phyloP scores from a whole-genome alignment of 1,140 invertebrate genomes.

The Bombus consobrinus region DNA sequence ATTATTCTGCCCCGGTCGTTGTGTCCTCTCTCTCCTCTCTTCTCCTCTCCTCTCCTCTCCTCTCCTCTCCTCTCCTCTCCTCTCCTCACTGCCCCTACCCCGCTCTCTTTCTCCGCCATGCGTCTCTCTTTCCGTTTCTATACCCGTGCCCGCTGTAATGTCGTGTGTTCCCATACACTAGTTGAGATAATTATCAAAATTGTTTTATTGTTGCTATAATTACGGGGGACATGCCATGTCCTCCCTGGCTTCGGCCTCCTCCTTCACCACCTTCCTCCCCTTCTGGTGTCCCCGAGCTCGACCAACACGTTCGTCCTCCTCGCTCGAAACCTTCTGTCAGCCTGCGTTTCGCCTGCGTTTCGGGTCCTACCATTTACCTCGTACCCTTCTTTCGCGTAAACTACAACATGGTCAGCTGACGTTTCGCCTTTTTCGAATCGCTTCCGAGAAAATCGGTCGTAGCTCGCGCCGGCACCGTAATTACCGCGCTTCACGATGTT shows the following conservation, averaged over 20 bases:
- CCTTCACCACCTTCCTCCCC: neutral
- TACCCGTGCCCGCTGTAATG: conserved; percentile 73
- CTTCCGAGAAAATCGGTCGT: conserved; percentile 61
- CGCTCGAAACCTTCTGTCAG: conserved; percentile 17
- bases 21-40: conserved; percentile 64
- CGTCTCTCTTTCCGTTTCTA: conserved; percentile 56
- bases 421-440: conserved; percentile 65
- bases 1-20: conserved; percentile 81
- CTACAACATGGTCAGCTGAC: conserved; percentile 53
- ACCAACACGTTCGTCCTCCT: conserved; percentile 46
- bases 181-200: conserved; percentile 83
- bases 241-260: conserved; percentile 22
- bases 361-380: conserved; percentile 40
- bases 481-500: conserved; percentile 58
- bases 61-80: conserved; percentile 49
- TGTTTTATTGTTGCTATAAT: conserved; percentile 83
- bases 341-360: neutral
- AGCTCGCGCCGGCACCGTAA: conserved; percentile 57
- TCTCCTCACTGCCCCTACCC: neutral
- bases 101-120: conserved; percentile 27
- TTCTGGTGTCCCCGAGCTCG: conserved; percentile 12
- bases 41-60: conserved; percentile 36
- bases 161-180: conserved; percentile 82
- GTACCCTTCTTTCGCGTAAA: conserved; percentile 53
- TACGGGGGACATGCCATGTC: conserved; percentile 79